Conservation (phyloP, 2,113 vertebrate species). For the Gallinago undulata region DNA sequence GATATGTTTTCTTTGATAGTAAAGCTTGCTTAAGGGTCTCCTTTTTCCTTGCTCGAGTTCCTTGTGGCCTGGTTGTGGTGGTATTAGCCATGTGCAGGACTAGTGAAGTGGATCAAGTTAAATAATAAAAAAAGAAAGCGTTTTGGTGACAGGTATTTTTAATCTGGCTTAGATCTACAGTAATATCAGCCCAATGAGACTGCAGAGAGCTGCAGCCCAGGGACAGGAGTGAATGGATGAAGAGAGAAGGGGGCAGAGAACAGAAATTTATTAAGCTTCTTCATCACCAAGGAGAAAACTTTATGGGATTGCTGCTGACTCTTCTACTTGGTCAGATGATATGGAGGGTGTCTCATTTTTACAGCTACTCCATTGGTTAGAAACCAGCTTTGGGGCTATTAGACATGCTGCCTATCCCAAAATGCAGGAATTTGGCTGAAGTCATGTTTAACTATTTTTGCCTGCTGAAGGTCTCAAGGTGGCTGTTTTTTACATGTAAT, state of each 20-base stretch:
- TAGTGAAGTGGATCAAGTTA: background rate
- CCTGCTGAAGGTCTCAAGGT: background rate
- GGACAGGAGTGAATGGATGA: background rate
- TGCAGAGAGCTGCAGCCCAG: background rate
- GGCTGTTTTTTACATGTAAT: rapidly evolving
- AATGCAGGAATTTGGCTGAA: background rate
- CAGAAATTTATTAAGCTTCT: background rate
- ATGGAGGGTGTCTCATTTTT: background rate
- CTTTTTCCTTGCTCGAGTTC: background rate
- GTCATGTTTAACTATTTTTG: background rate
- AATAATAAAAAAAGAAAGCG: background rate
- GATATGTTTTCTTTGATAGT: background rate
- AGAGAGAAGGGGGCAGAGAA: background rate
- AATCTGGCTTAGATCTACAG: background rate
- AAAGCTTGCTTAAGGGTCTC: background rate
- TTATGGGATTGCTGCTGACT: background rate
- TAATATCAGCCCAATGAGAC: background rate
- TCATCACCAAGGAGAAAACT: background rate
- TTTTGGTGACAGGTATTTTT: background rate
- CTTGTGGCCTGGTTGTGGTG: background rate
- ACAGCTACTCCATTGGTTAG: background rate
- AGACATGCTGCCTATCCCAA: background rate
- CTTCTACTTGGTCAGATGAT: background rate
- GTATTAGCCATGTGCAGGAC: background rate
- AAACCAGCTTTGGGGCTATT: background rate